These are phyloP conservation scores for Noturus placidus DNA, from an alignment of 2,113 vertebrate species.

Conservation along the genomic window DNA sequence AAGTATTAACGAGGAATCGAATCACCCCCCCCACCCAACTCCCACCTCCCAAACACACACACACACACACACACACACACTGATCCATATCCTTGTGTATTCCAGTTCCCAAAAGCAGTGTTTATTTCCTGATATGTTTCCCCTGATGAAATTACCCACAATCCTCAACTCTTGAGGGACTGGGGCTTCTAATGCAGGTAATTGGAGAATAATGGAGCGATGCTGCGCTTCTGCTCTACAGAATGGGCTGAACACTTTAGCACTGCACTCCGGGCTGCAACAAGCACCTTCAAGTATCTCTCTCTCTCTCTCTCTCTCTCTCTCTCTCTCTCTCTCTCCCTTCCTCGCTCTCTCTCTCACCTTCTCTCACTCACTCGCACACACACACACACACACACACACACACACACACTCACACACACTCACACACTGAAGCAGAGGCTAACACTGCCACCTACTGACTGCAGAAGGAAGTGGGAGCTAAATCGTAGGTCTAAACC, in stretches of 20 bases:
- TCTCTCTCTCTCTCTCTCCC: neutral
- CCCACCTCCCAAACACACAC: neutral
- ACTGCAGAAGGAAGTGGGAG: neutral
- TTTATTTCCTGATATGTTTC: constrained; percentile 35
- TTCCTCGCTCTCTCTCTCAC: constrained; percentile 1
- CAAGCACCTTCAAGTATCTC: neutral
- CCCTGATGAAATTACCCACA: constrained; percentile 34
- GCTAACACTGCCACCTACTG: constrained; percentile 40
- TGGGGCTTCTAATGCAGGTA: constrained; percentile 30
- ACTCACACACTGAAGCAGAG: constrained; percentile 1
- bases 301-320: neutral
- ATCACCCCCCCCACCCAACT: too few species aligned
- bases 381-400: neutral
- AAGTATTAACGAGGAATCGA: neutral
- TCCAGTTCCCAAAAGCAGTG: constrained; percentile 15
- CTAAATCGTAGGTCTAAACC: neutral
- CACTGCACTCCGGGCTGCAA: neutral
- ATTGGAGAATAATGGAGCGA: constrained; percentile 45
- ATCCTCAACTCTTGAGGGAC: constrained; percentile 15
- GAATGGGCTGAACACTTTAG: neutral
- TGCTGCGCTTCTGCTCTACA: neutral
- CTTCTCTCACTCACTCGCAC: neutral
- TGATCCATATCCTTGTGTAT: neutral
- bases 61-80: too few species aligned
- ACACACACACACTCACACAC: neutral